Conservation (phyloP, 2,797 vertebrate species). For the Sibirionetta formosa region DNA sequence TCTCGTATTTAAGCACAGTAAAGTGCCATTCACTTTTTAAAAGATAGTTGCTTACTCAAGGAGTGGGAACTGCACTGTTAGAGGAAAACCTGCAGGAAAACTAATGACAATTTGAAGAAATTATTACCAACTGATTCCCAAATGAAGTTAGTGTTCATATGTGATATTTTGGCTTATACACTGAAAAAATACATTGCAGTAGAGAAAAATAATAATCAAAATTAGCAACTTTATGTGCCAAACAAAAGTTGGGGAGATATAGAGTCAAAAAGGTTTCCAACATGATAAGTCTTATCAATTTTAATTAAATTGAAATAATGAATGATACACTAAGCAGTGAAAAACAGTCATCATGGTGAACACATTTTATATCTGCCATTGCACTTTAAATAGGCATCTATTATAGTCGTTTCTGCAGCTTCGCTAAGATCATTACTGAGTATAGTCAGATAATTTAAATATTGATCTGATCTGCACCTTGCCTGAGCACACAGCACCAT, state of each 20-base stretch:
- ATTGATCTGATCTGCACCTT: neutral
- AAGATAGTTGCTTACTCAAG: neutral
- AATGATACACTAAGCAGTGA: neutral
- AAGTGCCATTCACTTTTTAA: neutral
- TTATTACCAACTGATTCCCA: neutral
- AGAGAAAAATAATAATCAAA: neutral
- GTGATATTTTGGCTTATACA: neutral
- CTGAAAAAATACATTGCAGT: neutral
- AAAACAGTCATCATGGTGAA: neutral
- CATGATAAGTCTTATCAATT: neutral
- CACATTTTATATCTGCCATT: neutral
- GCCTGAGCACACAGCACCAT: neutral
- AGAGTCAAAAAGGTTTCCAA: neutral
- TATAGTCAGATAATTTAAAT: neutral
- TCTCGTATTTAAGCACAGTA: neutral
- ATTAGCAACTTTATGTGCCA: neutral
- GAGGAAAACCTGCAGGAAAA: neutral
- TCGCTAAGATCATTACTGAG: neutral
- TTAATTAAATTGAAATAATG: neutral
- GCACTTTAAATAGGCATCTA: neutral
- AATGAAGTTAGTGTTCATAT: neutral
- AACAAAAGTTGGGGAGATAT: neutral
- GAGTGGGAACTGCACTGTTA: neutral
- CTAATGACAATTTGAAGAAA: neutral
- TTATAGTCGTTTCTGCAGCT: neutral